phyloP scores from a whole-genome alignment of 35 echinoderm and acorn worm genomes.

The Amphiura filiformis region DNA sequence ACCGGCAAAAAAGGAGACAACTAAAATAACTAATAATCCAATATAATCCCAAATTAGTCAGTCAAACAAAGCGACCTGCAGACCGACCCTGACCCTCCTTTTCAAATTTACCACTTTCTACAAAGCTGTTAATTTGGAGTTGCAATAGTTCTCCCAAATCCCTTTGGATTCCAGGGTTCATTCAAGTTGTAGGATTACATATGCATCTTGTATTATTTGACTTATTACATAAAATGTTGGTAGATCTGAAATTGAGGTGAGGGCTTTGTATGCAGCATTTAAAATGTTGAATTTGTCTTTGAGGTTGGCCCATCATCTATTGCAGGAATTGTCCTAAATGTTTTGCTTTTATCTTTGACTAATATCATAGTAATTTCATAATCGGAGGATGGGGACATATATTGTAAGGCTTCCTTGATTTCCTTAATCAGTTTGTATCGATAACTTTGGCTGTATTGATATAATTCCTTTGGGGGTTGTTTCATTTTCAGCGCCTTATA shows the following conservation, averaged over 20 bases:
- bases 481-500: background rate
- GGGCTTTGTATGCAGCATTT: conserved; percentile 3
- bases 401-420: background rate
- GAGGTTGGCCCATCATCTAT: background rate
- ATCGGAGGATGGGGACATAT: background rate
- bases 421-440: background rate
- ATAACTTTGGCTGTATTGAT: background rate
- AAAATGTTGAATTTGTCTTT: conserved; percentile 34
- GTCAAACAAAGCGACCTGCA: too few species aligned
- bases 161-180: conserved; percentile 10
- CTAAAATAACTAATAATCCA: too few species aligned
- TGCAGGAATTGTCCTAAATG: background rate
- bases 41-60: too few species aligned
- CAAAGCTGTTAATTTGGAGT: background rate
- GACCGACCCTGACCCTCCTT: too few species aligned
- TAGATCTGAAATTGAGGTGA: conserved; percentile 6
- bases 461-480: background rate
- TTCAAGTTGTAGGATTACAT: background rate
- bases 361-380: background rate
- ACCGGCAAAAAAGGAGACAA: too few species aligned
- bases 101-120: background rate
- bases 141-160: conserved; percentile 20
- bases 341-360: background rate
- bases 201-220: background rate
- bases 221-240: conserved; percentile 26